phyloP scores from a whole-genome alignment of 2,888 invertebrate genomes.

The Noctua fimbriata region DNA sequence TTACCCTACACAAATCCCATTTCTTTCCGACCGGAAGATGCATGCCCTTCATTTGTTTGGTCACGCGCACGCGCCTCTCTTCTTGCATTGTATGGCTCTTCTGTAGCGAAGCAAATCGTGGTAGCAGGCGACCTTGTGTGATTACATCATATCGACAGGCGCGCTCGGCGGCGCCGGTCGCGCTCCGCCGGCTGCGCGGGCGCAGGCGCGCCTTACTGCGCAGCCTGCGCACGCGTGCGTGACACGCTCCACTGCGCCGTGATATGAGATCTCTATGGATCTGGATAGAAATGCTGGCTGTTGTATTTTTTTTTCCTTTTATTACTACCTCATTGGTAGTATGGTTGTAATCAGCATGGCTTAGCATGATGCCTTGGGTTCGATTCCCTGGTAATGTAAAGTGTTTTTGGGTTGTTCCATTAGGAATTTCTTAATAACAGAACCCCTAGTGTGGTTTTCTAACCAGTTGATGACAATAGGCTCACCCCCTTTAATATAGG shows the following conservation, averaged over 20 bases:
- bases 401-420: neutral
- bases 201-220: constrained; percentile 60
- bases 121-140: constrained; percentile 74
- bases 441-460: neutral
- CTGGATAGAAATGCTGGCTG: neutral
- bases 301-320: neutral
- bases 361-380: neutral
- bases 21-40: constrained; percentile 34
- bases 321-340: neutral
- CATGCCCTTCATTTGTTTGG: constrained; percentile 32
- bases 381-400: neutral
- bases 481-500: neutral
- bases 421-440: neutral
- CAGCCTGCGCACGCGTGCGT: constrained; percentile 44
- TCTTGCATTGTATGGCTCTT: constrained; percentile 47
- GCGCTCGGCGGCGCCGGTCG: constrained; percentile 70
- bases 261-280: constrained; percentile 27
- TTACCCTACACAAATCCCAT: neutral
- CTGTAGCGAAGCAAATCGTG: constrained; percentile 47
- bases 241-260: constrained; percentile 27
- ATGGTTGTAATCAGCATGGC: neutral
- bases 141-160: constrained; percentile 75
- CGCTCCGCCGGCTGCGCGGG: constrained; percentile 63
- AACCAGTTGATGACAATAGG: neutral
- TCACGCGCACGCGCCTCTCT: constrained; percentile 34